Evolutionary conservation across 1,140 invertebrate species (phyloP).

Genomic region (Uloborus diversus): DNA sequence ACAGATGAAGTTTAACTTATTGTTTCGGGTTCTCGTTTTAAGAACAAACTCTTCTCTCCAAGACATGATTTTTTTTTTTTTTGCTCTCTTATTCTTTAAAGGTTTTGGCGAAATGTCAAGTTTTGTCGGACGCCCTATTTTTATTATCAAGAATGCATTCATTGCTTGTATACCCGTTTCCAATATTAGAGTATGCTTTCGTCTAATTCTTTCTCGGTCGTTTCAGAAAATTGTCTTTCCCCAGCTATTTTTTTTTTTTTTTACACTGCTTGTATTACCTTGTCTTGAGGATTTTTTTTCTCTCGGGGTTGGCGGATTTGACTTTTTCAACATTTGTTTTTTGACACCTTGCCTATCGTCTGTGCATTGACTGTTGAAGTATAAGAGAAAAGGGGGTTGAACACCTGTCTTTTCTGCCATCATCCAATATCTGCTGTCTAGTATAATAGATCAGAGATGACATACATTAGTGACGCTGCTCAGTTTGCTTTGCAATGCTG

Average conservation of each 20-base stretch:
- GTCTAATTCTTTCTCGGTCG: constrained; percentile 20
- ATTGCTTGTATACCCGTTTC: constrained; percentile 31
- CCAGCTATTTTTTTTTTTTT: not conserved
- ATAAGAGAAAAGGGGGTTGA: not conserved
- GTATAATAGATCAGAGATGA: no score
- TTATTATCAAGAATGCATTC: constrained; percentile 54
- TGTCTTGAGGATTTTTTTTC: not conserved
- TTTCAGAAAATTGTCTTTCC: not conserved
- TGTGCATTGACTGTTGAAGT: not conserved
- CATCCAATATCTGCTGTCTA: not conserved
- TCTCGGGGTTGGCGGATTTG: not conserved
- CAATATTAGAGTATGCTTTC: constrained; percentile 50
- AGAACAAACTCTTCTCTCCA: constrained; percentile 23
- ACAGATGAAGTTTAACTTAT: constrained; percentile 32
- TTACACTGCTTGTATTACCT: not conserved
- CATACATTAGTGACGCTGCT: no score
- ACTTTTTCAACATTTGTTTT: no score
- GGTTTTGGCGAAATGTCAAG: constrained; percentile 42
- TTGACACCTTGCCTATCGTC: constrained; percentile 16
- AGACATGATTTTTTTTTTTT: constrained; percentile 20
- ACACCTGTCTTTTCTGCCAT: not conserved
- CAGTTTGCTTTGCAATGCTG: no score
- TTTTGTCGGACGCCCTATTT: constrained; percentile 52
- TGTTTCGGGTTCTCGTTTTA: constrained; percentile 20
- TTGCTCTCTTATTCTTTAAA: constrained; percentile 27